Conservation (phyloP, 2,888 invertebrate species). For the Fragum fragum region DNA sequence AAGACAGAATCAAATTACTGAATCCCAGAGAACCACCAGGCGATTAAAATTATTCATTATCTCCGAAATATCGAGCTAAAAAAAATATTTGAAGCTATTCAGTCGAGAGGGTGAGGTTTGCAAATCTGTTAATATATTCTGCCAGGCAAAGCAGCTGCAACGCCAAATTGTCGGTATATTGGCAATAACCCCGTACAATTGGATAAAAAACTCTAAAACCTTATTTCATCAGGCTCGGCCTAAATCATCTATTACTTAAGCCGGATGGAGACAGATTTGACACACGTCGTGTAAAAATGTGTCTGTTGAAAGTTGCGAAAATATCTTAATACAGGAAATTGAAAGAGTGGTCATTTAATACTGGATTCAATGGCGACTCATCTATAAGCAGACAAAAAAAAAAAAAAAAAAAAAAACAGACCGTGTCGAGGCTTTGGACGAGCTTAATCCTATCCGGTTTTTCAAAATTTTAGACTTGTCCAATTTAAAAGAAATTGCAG, state of each 20-base stretch:
- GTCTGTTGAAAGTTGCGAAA: too few species aligned
- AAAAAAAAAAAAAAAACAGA: too few species aligned
- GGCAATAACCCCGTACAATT: constrained; percentile 3
- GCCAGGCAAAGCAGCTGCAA: background rate
- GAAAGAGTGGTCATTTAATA: too few species aligned
- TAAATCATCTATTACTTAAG: constrained; percentile 1
- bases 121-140: constrained; percentile 3
- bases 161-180: constrained; percentile 15
- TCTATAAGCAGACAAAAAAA: too few species aligned
- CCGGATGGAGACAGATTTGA: constrained; percentile 5
- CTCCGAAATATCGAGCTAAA: background rate
- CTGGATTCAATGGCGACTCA: too few species aligned
- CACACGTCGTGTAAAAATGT: background rate
- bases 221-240: constrained; percentile 15
- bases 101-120: background rate
- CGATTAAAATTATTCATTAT: constrained; percentile 6
- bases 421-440: too few species aligned
- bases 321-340: too few species aligned
- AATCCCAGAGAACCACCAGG: constrained; percentile 3
- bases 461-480: too few species aligned
- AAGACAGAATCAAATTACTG: constrained; percentile 3
- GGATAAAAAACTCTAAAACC: constrained; percentile 6
- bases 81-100: background rate
- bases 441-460: too few species aligned
- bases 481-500: too few species aligned